A percentile compares a stretch with the other conserved stretches of the same genome.
Conservation (phyloP, 2,797 vertebrate genomes). For the Pagetopsis macropterus region DNA sequence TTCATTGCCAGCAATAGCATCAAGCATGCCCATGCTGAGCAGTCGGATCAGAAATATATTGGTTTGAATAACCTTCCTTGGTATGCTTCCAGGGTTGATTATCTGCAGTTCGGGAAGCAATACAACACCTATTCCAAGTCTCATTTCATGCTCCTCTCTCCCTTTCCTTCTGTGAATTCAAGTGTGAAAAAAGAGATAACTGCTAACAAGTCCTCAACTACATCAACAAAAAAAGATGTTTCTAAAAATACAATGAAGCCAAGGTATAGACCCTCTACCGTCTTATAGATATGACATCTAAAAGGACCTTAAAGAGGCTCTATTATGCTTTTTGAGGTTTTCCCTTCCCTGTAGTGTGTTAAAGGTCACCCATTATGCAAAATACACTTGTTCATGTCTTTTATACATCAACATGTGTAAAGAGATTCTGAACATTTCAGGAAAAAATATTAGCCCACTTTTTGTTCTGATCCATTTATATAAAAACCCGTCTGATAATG, state of each 20-base stretch:
- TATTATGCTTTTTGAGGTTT: too few species aligned
- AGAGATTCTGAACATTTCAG: too few species aligned
- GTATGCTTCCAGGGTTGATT: conserved; percentile 28
- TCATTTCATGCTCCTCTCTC: conserved; percentile 82
- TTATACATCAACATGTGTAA: too few species aligned
- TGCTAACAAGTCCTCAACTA: conserved; percentile 6
- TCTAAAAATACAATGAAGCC: neutral
- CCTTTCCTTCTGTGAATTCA: neutral
- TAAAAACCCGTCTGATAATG: too few species aligned
- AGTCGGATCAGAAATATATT: conserved; percentile 37
- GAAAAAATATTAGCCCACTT: too few species aligned
- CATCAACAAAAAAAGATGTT: neutral
- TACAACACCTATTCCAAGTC: conserved; percentile 92
- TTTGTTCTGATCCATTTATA: too few species aligned
- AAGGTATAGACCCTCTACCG: neutral
- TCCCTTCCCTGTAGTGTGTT: too few species aligned
- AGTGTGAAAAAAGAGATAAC: conserved; percentile 6
- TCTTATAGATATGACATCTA: neutral
- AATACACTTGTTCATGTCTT: too few species aligned
- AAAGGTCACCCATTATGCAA: too few species aligned
- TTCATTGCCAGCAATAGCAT: conserved; percentile 88
- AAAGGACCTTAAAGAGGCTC: neutral
- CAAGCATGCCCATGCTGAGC: conserved; percentile 85
- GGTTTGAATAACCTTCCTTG: conserved; percentile 17
- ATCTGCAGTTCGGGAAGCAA: conserved; percentile 81